phyloP scores from a whole-genome alignment of 2,113 vertebrate species.

The Capricornis sumatraensis region DNA sequence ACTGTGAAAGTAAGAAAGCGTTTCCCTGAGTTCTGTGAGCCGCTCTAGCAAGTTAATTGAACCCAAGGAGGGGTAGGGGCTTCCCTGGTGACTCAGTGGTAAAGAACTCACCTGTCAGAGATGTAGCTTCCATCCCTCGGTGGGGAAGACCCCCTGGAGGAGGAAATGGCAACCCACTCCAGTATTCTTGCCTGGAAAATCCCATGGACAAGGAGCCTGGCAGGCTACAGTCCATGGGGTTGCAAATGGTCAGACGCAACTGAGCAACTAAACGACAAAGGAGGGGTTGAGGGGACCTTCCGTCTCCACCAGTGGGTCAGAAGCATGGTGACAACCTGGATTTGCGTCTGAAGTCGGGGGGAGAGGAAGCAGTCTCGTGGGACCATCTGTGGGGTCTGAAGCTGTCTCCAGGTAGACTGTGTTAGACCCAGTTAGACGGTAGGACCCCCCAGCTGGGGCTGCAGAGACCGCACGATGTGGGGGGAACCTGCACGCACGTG shows the following conservation, averaged over 20 bases:
- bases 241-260: accelerated
- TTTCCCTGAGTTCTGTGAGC: not conserved
- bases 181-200: not conserved
- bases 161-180: not conserved
- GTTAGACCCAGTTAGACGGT: not conserved
- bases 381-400: not conserved
- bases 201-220: not conserved
- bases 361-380: no score
- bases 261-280: accelerated
- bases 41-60: not conserved
- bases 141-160: not conserved
- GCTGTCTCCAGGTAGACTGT: not conserved
- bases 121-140: not conserved
- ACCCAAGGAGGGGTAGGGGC: not conserved
- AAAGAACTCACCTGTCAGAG: not conserved
- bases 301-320: no score
- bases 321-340: not conserved
- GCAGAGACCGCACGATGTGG: not conserved
- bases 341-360: accelerated
- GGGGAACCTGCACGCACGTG: not conserved
- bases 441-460: not conserved
- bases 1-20: not conserved
- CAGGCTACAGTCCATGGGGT: accelerated
- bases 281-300: no score
- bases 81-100: not conserved